A percentile compares a stretch with the other conserved stretches of the same genome.
These are phyloP conservation scores for Melozone crissalis DNA, from an alignment of 2,113 vertebrate species.

Conservation along the genomic window DNA sequence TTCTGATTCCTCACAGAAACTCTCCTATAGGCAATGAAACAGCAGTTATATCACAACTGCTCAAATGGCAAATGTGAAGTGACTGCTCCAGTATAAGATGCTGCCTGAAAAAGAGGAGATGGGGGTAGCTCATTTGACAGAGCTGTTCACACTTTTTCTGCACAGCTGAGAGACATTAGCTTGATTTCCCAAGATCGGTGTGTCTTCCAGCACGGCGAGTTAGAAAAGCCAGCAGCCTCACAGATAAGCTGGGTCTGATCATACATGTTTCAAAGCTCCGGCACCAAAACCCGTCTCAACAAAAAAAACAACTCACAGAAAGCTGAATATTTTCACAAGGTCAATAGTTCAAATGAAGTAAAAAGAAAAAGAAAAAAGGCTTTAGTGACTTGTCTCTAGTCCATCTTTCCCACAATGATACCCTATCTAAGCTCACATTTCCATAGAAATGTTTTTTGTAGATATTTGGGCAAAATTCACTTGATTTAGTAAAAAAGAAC, in stretches of 20 bases:
- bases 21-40: constrained; percentile 73
- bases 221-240: constrained; percentile 54
- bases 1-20: constrained; percentile 55
- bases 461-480: neutral
- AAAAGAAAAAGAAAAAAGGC: neutral
- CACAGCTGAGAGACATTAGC: constrained; percentile 79
- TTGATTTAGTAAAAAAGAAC: neutral
- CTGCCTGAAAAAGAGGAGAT: constrained; percentile 63
- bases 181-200: constrained; percentile 69
- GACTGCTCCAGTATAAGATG: constrained; percentile 70
- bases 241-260: constrained; percentile 53
- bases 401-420: neutral
- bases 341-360: constrained; percentile 64
- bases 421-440: neutral
- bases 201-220: constrained; percentile 54
- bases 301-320: neutral
- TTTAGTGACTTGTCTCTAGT: neutral
- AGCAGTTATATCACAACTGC: constrained; percentile 62
- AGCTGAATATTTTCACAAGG: constrained; percentile 53
- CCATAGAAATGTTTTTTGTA: neutral
- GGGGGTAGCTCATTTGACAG: constrained; percentile 77
- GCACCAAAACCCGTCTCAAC: constrained; percentile 45
- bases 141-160: constrained; percentile 77
- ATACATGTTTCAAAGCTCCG: constrained; percentile 63
- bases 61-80: constrained; percentile 78